phyloP scores from a whole-genome alignment of 2,888 invertebrate genomes.

The Pristionchus mayeri region DNA sequence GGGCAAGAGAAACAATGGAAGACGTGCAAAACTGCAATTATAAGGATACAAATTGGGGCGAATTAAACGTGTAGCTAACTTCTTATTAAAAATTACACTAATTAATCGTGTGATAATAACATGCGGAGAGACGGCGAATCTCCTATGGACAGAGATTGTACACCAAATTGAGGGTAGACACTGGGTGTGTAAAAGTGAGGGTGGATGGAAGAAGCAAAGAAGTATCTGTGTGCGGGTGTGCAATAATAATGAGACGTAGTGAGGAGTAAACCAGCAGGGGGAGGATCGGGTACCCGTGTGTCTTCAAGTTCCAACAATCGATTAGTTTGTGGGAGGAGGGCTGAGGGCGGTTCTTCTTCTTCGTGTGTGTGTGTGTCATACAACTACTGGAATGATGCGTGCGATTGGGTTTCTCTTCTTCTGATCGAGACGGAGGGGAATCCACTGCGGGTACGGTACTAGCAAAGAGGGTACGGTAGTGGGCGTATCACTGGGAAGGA shows the following conservation, averaged over 20 bases:
- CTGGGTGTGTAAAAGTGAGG: neutral
- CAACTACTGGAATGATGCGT: neutral
- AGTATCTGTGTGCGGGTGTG: no score
- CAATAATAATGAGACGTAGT: constrained; percentile 5
- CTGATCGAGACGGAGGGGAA: no score
- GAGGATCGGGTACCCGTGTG: neutral
- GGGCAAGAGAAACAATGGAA: neutral
- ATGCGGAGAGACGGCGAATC: neutral
- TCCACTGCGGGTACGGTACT: no score
- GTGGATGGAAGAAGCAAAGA: neutral
- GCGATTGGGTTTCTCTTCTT: neutral
- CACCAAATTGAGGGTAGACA: neutral
- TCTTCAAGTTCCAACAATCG: constrained; percentile 11
- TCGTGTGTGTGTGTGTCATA: no score
- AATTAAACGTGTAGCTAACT: constrained; percentile 14
- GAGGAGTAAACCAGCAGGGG: constrained; percentile 4
- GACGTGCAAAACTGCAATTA: constrained; percentile 8
- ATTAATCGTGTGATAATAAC: neutral
- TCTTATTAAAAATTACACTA: neutral
- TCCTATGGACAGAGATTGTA: neutral
- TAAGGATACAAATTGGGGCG: constrained; percentile 13
- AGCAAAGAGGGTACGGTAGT: constrained; percentile 17
- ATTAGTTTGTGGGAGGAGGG: neutral
- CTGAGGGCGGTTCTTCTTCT: no score
- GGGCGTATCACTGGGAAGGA: constrained; percentile 2